These are phyloP conservation scores for Aphis gossypii DNA, from an alignment of 1,140 invertebrate genomes.

Conservation along the genomic window DNA sequence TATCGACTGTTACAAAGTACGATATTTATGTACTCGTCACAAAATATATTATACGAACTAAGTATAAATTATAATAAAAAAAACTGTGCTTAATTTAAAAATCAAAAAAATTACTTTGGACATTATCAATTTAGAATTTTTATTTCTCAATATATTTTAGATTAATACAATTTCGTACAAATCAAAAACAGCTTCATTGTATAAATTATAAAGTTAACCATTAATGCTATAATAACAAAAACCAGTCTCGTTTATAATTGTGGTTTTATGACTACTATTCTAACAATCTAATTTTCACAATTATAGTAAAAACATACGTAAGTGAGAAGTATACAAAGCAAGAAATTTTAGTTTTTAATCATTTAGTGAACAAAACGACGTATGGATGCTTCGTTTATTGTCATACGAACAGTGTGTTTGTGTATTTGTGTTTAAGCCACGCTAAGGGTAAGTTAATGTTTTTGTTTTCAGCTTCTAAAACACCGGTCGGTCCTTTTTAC, in stretches of 20 bases:
- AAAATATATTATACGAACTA: not conserved
- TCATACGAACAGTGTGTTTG: not conserved
- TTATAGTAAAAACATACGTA: not conserved
- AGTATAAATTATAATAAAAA: not conserved
- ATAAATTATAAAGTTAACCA: not conserved
- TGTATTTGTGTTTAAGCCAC: not conserved
- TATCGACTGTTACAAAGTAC: not conserved
- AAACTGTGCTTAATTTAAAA: not conserved
- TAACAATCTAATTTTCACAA: not conserved
- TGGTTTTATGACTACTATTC: not conserved
- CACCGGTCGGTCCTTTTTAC: not conserved
- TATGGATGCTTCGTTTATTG: not conserved
- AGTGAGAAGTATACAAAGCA: not conserved
- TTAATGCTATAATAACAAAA: not conserved
- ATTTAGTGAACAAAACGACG: not conserved
- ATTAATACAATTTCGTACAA: not conserved
- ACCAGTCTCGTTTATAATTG: not conserved
- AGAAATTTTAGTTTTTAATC: not conserved
- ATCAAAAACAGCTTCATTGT: not conserved
- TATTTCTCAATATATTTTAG: not conserved
- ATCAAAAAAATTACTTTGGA: not conserved
- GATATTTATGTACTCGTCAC: not conserved
- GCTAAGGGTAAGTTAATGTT: slow-evolving; percentile 1
- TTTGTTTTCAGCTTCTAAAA: not conserved
- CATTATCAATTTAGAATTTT: not conserved